Base-by-base conservation (phyloP, 2,888 invertebrate species). In the Eueremaeus valkanovi region DNA sequence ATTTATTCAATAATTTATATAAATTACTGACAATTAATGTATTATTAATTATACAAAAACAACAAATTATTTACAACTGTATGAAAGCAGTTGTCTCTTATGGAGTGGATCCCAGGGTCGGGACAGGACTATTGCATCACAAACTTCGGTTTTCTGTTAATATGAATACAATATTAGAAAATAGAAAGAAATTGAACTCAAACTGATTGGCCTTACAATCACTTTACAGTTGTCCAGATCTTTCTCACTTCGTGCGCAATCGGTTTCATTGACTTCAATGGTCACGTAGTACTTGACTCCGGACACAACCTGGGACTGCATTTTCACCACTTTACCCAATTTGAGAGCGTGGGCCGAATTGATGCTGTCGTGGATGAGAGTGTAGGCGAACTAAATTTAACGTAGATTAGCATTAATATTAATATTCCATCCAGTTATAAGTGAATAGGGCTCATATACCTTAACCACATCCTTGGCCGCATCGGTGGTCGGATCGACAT, bases 201-300 rank as follows among this genome's bases (percentile, higher is more conserved):
- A 58, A 29, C 3, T 58, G 3, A 11, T 27, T 8, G 24, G 24
- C 6, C 63, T 63, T 33, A 63, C 63, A 13, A 36, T 18, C 1
- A 33, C 33, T 33, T 63, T 36, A 11, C 63, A 63, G 18, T 2
- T 13, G n/a, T 2, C 29, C 21, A 21, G 2, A 11, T 63, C 63
- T 18, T 8, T 24, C 3, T n/a, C 63, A 36, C 33, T 36, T 33
- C 16, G 21, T 0, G 31, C 36, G 21, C 63, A 63, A 36, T 36
- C 36, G 36, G 63, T 63, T 36, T 63, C 63, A 1, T 31, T 18
- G 5, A 63, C 31, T 27, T 63, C 63, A 63, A 63, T 31, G 6
- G 63, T 63, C 33, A 63, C 11, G n/a, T 33, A 63, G 33, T 63
- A 63, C 63, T 63, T 63, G 21, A 63, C 63, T 63, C 63, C 63